These are phyloP conservation scores for Petrocephalus sullivani DNA, from an alignment of 2,797 vertebrate species.

Conservation along the genomic window DNA sequence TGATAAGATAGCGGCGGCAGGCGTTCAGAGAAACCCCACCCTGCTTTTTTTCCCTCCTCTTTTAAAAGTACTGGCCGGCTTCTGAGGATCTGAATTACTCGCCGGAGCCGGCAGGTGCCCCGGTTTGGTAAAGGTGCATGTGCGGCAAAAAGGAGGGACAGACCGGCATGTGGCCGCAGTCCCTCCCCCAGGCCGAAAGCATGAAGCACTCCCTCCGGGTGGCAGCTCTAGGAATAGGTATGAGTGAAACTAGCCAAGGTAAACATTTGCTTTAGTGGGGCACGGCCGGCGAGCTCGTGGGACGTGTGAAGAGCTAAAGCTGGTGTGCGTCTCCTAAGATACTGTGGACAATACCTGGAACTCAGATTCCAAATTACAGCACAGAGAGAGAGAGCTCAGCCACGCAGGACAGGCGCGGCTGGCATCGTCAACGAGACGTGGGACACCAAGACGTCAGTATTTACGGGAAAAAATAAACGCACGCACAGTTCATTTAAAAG, in stretches of 20 bases:
- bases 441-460: neutral
- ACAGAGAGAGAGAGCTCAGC: neutral
- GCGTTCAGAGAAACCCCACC: no score
- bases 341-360: neutral
- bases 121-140: neutral
- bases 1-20: neutral
- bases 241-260: constrained; percentile 10
- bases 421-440: neutral
- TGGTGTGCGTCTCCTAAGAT: neutral
- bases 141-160: neutral
- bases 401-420: neutral
- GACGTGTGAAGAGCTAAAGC: constrained; percentile 2
- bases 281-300: constrained; percentile 2
- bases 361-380: neutral
- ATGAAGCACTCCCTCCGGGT: neutral
- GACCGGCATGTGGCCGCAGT: neutral
- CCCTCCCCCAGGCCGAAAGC: neutral
- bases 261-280: constrained; percentile 30
- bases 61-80: neutral
- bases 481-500: neutral
- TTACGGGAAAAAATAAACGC: neutral
- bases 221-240: neutral
- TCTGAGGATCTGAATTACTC: neutral
- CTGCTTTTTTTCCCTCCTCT: neutral
- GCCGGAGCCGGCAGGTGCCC: neutral